Conservation (phyloP, 2,888 invertebrate genomes). For the Eilema griseolum region DNA sequence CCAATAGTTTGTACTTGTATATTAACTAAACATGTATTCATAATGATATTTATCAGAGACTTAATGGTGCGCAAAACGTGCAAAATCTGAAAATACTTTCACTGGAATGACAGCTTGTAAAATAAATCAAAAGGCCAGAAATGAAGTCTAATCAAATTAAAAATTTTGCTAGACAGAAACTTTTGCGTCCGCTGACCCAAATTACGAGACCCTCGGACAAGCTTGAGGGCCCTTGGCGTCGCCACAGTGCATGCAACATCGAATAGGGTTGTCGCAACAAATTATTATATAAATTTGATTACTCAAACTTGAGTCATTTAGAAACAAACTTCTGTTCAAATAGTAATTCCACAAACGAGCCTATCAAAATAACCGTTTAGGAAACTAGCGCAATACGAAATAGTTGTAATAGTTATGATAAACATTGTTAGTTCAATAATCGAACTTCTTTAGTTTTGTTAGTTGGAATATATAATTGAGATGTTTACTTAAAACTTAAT, state of each 20-base stretch:
- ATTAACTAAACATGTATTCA: not conserved
- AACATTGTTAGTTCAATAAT: slow-evolving; percentile 4
- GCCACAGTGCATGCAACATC: slow-evolving; percentile 71
- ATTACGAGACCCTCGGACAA: slow-evolving; percentile 67
- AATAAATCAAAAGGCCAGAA: slow-evolving; percentile 42
- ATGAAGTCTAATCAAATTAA: slow-evolving; percentile 68
- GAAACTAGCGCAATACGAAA: not conserved
- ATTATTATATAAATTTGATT: slow-evolving; percentile 2
- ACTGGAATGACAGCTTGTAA: slow-evolving; percentile 31
- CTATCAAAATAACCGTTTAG: not conserved
- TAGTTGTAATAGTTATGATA: not conserved
- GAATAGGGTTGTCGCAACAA: slow-evolving; percentile 56
- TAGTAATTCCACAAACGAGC: not conserved
- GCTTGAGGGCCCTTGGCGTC: slow-evolving; percentile 65
- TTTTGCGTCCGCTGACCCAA: slow-evolving; percentile 76
- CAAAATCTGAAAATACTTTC: slow-evolving; percentile 15
- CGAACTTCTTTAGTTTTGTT: not conserved
- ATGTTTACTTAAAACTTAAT: not conserved
- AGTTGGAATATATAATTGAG: not conserved
- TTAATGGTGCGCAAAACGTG: not conserved
- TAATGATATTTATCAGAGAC: not conserved
- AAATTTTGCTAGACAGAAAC: slow-evolving; percentile 66
- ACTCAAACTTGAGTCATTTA: not conserved
- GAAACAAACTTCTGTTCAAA: not conserved
- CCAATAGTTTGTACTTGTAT: no score